Evolutionary conservation across 2,113 vertebrate genomes (phyloP).

Genomic region (Gymnogyps californianus): DNA sequence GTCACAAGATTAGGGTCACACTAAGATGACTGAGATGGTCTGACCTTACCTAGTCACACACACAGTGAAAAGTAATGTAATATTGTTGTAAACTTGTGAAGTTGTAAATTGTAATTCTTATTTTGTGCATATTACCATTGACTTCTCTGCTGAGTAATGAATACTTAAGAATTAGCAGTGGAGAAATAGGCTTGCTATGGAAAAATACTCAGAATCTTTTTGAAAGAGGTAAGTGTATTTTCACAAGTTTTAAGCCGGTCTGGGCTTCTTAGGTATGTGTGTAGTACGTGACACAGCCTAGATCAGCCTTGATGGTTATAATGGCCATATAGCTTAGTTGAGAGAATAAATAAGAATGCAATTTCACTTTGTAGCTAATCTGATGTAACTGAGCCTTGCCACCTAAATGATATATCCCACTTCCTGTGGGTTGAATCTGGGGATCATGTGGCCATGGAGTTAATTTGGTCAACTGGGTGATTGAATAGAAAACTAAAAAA

Average conservation of each 20-base stretch:
- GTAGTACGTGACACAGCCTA: neutral
- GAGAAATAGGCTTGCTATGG: neutral
- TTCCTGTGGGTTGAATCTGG: neutral
- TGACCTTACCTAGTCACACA: neutral
- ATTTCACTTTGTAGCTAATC: neutral
- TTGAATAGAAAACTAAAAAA: neutral
- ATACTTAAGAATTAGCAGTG: neutral
- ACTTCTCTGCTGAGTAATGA: neutral
- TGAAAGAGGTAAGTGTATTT: neutral
- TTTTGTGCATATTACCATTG: neutral
- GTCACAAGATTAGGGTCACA: neutral
- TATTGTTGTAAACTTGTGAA: neutral
- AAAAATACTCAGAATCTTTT: neutral
- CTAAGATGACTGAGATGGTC: neutral
- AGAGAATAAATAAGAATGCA: neutral
- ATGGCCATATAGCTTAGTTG: fast-evolving
- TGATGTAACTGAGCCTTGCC: neutral
- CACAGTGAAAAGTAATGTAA: neutral
- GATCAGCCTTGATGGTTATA: neutral
- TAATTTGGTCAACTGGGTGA: neutral
- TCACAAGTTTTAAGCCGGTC: neutral
- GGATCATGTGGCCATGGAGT: neutral
- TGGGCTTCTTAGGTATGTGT: neutral
- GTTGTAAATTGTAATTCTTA: neutral
- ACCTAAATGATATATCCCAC: neutral